Evolutionary conservation across 2,113 vertebrate species (phyloP).

Genomic region (Zeus faber): DNA sequence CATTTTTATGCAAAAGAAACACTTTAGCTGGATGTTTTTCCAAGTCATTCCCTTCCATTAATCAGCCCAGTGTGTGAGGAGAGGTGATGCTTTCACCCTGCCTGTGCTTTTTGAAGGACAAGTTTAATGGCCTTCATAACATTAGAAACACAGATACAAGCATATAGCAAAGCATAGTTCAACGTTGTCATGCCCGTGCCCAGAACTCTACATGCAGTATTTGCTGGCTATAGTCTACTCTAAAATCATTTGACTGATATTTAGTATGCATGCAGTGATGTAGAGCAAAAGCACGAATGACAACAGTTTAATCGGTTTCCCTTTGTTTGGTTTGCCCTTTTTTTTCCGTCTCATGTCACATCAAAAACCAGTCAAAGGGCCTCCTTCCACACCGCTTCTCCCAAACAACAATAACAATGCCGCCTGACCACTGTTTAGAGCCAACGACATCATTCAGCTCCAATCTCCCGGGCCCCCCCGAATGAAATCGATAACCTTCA

Average conservation of each 20-base stretch:
- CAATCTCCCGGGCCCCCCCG: constrained; percentile 56
- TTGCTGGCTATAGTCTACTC: too few relatives aligned
- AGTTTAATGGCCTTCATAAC: neutral
- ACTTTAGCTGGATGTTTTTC: constrained; percentile 48
- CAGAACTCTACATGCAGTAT: constrained; percentile 17
- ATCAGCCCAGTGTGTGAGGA: too few relatives aligned
- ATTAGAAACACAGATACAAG: constrained; percentile 4
- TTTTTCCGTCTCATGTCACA: constrained; percentile 43
- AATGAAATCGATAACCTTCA: constrained; percentile 69
- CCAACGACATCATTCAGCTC: constrained; percentile 60
- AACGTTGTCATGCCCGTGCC: too few relatives aligned
- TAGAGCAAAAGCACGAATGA: too few relatives aligned
- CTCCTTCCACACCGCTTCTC: constrained; percentile 36
- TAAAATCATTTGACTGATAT: too few relatives aligned
- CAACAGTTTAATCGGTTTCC: too few relatives aligned
- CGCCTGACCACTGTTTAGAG: constrained; percentile 56
- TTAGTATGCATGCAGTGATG: too few relatives aligned
- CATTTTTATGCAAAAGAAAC: constrained; percentile 63
- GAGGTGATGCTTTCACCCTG: too few relatives aligned
- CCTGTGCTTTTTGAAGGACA: neutral
- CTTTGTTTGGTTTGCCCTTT: constrained; percentile 42
- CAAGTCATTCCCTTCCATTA: constrained; percentile 32
- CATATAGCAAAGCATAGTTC: too few relatives aligned
- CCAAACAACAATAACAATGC: constrained; percentile 36
- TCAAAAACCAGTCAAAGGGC: constrained; percentile 33